Evolutionary conservation across 2,797 vertebrate species (phyloP), one percentile per base, ranked within the genome.

Genomic region (Leptodactylus fallax): DNA sequence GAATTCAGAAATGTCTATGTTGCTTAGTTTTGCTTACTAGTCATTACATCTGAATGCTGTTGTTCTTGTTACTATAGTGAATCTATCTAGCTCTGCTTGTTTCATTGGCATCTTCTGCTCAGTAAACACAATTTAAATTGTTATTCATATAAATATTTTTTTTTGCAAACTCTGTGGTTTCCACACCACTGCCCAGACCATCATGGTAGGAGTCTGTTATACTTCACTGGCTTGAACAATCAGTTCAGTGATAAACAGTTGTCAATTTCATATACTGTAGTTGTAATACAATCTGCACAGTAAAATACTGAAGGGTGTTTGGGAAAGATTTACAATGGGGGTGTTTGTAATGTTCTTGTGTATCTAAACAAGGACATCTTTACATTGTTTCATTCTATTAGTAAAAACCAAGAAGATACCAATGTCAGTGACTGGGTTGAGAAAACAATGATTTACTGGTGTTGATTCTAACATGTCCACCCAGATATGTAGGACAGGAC

Each of bases 161-260:
- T 85, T 85, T 79, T 85, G 85, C 85, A 69, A 79, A 27, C 47
- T 79, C 60, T 79, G 76, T 79, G 76, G 58, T 86, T 86, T 86
- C 84, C 76, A 86, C 85, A 79, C 79, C 74, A 65, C 49, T 86
- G 65, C 78, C 60, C 84, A 79, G 74, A 86, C 63, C 74, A 67
- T 79, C 27, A 25, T 79, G 7, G 12, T 67, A 79, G 76, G 84
- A 67, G 61, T 86, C 51, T 79, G 72, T 79, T 77, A 63, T 79
- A 85, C 84, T 27, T 85, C 84, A 85, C n/a, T 85, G 61, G 74
- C 49, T 53, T 56, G 17, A 69, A 21, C 84, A 79, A 85, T 76
- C 55, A 85, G 11, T 61, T 76, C 55, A 85, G 11, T 61, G 21
- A 17, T 21, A 27, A n/a, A 60, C 21, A 77, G 49, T 77, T 17